Evolutionary conservation across 2,113 vertebrate species (phyloP).

Genomic region (Egretta garzetta): DNA sequence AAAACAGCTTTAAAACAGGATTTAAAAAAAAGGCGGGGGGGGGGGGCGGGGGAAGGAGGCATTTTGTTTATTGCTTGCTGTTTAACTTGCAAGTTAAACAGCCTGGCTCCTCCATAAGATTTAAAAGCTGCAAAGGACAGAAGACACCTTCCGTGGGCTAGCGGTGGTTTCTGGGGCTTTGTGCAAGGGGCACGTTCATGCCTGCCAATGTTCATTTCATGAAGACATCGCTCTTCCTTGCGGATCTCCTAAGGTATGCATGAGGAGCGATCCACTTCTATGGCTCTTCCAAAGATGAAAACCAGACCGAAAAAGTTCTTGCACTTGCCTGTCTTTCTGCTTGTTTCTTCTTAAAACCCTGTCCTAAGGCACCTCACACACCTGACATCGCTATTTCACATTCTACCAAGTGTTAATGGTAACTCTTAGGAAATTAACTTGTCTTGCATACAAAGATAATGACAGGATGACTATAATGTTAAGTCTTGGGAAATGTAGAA

Average conservation of each 20-base stretch:
- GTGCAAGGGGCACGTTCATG: accelerated
- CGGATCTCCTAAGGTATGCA: not conserved
- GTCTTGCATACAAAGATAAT: not conserved
- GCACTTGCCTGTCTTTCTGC: not conserved
- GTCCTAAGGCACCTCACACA: not conserved
- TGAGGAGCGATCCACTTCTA: not conserved
- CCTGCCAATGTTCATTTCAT: not conserved
- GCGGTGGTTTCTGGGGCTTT: not conserved
- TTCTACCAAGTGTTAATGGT: not conserved
- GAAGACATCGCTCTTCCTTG: not conserved
- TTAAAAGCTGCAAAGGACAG: not conserved
- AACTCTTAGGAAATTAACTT: not conserved
- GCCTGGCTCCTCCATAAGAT: not conserved
- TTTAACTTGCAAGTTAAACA: not conserved
- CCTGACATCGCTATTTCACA: not conserved
- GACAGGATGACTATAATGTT: not conserved
- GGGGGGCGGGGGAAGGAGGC: too few relatives aligned
- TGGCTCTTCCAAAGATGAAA: not conserved
- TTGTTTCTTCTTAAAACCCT: not conserved
- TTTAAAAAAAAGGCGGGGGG: accelerated
- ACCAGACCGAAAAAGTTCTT: not conserved
- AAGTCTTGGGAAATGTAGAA: not conserved
- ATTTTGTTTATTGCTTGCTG: not conserved
- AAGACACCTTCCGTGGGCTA: not conserved
- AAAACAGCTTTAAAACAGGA: not conserved